Conservation (phyloP, 2,888 invertebrate species). For the Caenorhabditis doughertyi region DNA sequence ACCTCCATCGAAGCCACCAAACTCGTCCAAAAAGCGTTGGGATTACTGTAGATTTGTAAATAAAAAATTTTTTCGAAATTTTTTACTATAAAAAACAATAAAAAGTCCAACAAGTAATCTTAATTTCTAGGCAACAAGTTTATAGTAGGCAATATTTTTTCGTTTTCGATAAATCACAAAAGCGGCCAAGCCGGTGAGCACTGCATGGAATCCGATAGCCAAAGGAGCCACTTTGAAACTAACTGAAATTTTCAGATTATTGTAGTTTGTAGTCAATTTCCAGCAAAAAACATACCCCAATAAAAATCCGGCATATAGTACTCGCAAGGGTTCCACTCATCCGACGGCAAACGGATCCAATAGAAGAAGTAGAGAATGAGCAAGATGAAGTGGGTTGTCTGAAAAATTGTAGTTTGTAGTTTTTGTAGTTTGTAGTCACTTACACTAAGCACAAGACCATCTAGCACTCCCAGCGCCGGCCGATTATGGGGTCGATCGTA, state of each 20-base stretch:
- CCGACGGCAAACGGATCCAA: not conserved
- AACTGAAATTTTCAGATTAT: too few relatives aligned
- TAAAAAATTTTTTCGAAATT: not conserved
- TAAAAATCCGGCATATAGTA: conserved; percentile 28
- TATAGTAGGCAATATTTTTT: too few relatives aligned
- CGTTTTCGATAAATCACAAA: too few relatives aligned
- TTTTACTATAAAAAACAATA: too few relatives aligned
- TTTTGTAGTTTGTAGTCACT: conserved; percentile 1
- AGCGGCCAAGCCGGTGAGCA: too few relatives aligned
- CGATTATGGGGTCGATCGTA: not conserved
- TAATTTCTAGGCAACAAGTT: too few relatives aligned
- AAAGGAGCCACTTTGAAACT: too few relatives aligned
- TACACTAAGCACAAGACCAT: conserved; percentile 20
- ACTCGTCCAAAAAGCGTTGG: conserved; percentile 34
- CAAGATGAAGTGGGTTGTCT: not conserved
- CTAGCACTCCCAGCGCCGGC: not conserved
- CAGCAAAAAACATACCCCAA: not conserved
- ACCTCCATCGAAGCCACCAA: conserved; percentile 70
- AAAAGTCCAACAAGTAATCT: too few relatives aligned
- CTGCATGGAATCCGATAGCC: too few relatives aligned
- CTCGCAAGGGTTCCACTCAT: conserved; percentile 8
- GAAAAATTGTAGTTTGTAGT: not conserved
- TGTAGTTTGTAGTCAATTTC: not conserved
- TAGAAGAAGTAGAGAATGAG: conserved; percentile 9
- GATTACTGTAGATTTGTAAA: not conserved